Evolutionary conservation across 2,888 invertebrate species (phyloP).

Genomic region (Apamea epomidion): DNA sequence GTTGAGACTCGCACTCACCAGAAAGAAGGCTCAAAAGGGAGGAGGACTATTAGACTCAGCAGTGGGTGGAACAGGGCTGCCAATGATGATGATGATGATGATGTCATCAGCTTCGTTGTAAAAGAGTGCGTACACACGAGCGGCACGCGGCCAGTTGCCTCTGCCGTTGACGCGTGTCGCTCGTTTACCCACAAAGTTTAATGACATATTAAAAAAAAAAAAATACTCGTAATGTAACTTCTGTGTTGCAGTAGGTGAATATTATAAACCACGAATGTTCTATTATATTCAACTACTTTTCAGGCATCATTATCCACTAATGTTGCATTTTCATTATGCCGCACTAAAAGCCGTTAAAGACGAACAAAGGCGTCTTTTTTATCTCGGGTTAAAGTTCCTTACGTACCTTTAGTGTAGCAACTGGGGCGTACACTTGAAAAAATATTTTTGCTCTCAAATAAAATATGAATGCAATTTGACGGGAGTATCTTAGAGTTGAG

Average conservation of each 20-base stretch:
- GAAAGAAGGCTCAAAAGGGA: background rate
- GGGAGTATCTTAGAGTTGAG: constrained; percentile 5
- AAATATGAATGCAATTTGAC: constrained; percentile 18
- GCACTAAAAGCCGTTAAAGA: background rate
- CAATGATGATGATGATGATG: background rate
- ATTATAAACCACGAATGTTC: background rate
- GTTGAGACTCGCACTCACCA: background rate
- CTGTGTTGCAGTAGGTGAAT: background rate
- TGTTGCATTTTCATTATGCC: background rate
- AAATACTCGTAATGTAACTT: background rate
- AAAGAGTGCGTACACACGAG: background rate
- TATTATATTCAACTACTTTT: background rate
- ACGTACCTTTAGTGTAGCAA: background rate
- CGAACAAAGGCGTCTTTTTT: background rate
- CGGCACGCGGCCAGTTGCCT: too few relatives aligned
- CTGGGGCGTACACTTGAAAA: constrained; percentile 7
- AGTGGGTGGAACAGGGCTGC: background rate
- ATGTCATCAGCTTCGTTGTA: background rate
- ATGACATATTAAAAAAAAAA: background rate
- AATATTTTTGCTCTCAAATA: background rate
- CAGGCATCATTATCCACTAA: background rate
- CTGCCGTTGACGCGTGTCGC: too few relatives aligned
- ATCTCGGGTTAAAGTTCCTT: background rate
- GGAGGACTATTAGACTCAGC: background rate
- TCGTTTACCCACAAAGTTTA: background rate